Conservation (phyloP, 2,113 vertebrate genomes). For the Coptodon rendalli region DNA sequence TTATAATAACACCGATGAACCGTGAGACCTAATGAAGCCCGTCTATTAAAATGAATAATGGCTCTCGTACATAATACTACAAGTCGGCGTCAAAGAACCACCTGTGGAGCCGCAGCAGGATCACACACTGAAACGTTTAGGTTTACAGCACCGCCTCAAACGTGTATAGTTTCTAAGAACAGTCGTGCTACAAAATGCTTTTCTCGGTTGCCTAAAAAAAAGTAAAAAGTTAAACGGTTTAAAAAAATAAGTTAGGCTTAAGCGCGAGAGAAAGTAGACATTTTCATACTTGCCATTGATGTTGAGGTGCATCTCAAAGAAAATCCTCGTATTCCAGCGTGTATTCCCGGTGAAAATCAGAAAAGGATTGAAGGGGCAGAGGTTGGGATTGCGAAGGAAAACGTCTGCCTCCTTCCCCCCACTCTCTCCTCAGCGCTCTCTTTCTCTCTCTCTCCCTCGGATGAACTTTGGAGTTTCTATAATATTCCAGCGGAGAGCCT, state of each 20-base stretch:
- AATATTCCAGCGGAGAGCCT: not conserved
- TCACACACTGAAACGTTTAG: not conserved
- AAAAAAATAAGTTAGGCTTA: not conserved
- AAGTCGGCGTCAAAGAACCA: not conserved
- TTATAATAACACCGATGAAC: not conserved
- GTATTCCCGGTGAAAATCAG: not conserved
- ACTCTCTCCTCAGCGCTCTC: not conserved
- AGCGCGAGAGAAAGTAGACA: not conserved
- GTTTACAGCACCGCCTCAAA: not conserved
- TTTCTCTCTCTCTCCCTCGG: not conserved
- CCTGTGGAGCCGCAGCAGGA: slow-evolving; percentile 24
- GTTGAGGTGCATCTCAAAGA: not conserved
- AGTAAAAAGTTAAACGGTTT: not conserved
- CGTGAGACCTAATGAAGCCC: not conserved
- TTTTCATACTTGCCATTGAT: not conserved
- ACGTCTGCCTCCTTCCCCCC: not conserved
- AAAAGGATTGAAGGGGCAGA: not conserved
- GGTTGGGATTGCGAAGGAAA: not conserved
- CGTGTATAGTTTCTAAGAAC: not conserved
- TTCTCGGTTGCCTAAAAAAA: not conserved
- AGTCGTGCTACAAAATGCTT: not conserved
- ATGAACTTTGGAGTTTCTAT: not conserved
- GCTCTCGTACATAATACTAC: not conserved
- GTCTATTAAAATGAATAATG: not conserved
- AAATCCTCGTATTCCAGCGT: not conserved